Conservation (phyloP, 2,113 vertebrate genomes). For the Cinclus cinclus region DNA sequence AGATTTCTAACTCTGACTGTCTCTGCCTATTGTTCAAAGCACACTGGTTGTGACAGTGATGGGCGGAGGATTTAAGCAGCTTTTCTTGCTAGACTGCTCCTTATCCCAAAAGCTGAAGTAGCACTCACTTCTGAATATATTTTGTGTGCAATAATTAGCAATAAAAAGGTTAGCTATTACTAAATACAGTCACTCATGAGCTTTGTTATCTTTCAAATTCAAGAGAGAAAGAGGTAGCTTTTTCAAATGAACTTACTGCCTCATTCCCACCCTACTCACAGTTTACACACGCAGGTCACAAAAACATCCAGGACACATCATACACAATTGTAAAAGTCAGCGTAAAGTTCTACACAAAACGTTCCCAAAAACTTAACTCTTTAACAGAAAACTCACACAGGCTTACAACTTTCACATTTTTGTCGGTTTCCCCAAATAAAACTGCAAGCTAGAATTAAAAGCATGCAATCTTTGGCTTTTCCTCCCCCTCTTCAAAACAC, state of each 20-base stretch:
- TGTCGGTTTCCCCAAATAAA: neutral
- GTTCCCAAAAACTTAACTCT: neutral
- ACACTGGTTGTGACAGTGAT: neutral
- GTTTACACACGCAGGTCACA: neutral
- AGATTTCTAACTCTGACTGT: neutral
- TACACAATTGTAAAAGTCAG: neutral
- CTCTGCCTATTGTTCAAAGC: constrained; percentile 19
- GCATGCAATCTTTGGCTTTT: neutral
- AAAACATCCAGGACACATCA: neutral
- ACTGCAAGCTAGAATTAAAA: neutral
- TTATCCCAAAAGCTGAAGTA: neutral
- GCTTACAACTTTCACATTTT: neutral
- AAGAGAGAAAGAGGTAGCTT: neutral
- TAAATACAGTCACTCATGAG: neutral
- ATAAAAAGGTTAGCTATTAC: neutral
- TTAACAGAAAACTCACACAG: neutral
- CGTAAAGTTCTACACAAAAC: neutral
- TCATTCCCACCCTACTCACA: neutral
- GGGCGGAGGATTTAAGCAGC: constrained; percentile 46
- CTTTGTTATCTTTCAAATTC: neutral
- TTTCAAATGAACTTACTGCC: neutral
- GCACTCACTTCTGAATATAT: neutral
- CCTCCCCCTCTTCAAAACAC: neutral
- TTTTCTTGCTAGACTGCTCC: constrained; percentile 65
- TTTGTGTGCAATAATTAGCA: neutral